Conservation (phyloP, 1,140 invertebrate genomes). For the Hylaeus volcanicus region DNA sequence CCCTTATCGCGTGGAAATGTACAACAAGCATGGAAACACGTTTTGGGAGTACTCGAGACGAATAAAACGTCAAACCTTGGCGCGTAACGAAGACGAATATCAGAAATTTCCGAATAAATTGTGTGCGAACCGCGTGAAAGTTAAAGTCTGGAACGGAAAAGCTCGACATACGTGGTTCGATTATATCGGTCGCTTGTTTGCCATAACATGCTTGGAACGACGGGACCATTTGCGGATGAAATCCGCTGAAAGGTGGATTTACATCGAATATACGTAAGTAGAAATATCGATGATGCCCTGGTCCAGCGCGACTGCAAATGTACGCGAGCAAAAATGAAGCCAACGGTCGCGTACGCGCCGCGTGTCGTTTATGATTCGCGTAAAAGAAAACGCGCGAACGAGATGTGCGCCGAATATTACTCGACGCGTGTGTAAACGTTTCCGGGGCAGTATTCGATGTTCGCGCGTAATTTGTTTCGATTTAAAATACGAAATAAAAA, state of each 20-base stretch:
- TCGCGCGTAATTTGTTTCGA: neutral
- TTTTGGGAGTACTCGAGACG: too few relatives aligned
- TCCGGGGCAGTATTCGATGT: neutral
- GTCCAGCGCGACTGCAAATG: constrained; percentile 5
- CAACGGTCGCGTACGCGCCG: neutral
- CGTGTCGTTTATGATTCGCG: neutral
- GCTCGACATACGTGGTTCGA: neutral
- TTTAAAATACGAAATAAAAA: neutral
- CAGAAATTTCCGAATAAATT: neutral
- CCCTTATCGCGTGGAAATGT: too few relatives aligned
- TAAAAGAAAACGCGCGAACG: neutral
- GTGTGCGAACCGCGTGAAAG: neutral
- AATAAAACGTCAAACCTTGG: too few relatives aligned
- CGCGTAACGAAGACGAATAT: too few relatives aligned
- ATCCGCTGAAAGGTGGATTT: constrained; percentile 3
- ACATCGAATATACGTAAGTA: constrained; percentile 8
- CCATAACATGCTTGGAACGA: neutral
- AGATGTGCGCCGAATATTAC: neutral
- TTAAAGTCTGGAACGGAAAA: neutral
- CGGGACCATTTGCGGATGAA: neutral
- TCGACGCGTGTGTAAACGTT: neutral
- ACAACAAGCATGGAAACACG: too few relatives aligned
- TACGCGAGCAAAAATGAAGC: constrained; percentile 7
- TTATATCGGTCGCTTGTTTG: constrained; percentile 21
- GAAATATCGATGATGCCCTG: constrained; percentile 7